Evolutionary conservation across 2,113 vertebrate genomes (phyloP), one percentile per base, ranked within the genome.

Genomic region (Bos taurus): DNA sequence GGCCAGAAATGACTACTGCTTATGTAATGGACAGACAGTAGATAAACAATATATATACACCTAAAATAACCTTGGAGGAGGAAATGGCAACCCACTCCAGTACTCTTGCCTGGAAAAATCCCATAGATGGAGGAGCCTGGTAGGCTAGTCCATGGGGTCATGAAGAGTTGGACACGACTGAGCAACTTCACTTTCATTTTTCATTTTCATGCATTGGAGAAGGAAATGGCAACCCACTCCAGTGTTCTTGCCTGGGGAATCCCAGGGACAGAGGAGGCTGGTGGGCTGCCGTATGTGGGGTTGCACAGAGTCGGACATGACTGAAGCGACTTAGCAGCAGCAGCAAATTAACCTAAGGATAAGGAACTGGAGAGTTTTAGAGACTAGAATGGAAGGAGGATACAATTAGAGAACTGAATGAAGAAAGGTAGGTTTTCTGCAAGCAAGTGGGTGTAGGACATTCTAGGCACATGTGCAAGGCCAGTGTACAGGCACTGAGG

Each of bases 91-190:
- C 67, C 67, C n/a, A 71, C 19, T 71, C 19, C 19, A 23, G 19
- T 23, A 13, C 10, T 23, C n/a, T 71, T 12, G 67, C 19, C 19
- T 71, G n/a, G n/a, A 40, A 40, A 71, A 71, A 40, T 23, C 67
- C 67, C n/a, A 23, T 23, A 3, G n/a, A 40, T 0, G 0, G 67
- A 23, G 67, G 67, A 71, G n/a, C 19, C n/a, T 71, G 9, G 19
- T 40, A 6, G n/a, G n/a, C 67, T 71, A 71, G 9, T 36, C 64
- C 21, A 71, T 0, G 9, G 19, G 19, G 67, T 40, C 0, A 5
- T 0, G 1, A 71, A 23, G n/a, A 23, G n/a, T 23, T 1, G 0
- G n/a, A 40, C 19, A 71, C 0, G 2, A 40, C 67, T 40, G 5
- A 71, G 1, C 4, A 21, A 12, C 67, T 40, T 71, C n/a, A 40